Evolutionary conservation across 37 sponge, comb jelly and placozoan genomes (phyloP), one percentile per base, ranked within the genome.

Genomic region (Halisarca cf. caerulea): DNA sequence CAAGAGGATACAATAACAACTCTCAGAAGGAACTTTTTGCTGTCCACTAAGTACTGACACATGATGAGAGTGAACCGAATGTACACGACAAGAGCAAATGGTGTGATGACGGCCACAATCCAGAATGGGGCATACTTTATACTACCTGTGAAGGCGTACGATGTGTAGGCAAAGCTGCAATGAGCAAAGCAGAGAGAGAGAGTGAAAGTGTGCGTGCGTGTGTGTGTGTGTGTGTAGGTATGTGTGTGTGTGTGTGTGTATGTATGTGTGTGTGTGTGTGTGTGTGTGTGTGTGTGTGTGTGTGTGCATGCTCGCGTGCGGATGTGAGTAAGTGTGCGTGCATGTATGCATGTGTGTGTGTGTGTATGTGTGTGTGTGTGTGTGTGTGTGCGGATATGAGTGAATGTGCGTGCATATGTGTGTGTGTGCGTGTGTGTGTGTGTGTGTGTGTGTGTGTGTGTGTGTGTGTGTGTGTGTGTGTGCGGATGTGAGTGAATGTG

Each of bases 391-490:
- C 23, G 64, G 6, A 23, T 62, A 23, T 62, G 64, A 20, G 64
- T 62, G 64, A 7, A 23, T 62, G 64, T 62, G 64, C 6, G 64
- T 62, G 64, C 15, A 23, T 15, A 27, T 15, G 8, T 62, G 64
- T 62, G 64, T 62, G 64, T 62, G 64, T 62, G 64, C 30, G 23
- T 15, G 64, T 62, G 8, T 62, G 64, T 62, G 64, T 62, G 64
- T 62, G 64, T 62, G 64, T 62, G 64, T 15, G 23, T 15, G 64
- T 62, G 8, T 62, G 64, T 62, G 64, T 62, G 64, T 62, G 64
- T 62, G 64, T 62, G 64, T 62, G 64, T 62, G 64, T 62, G 64
- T 62, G 64, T 62, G 64, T 62, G 64, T 62, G 64, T 62, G 64
- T 62, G 64, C 15, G 64, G 6, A 23, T 15, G 64, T 62, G 64